Conservation (phyloP, 2,113 vertebrate genomes). For the Rostratula benghalensis region DNA sequence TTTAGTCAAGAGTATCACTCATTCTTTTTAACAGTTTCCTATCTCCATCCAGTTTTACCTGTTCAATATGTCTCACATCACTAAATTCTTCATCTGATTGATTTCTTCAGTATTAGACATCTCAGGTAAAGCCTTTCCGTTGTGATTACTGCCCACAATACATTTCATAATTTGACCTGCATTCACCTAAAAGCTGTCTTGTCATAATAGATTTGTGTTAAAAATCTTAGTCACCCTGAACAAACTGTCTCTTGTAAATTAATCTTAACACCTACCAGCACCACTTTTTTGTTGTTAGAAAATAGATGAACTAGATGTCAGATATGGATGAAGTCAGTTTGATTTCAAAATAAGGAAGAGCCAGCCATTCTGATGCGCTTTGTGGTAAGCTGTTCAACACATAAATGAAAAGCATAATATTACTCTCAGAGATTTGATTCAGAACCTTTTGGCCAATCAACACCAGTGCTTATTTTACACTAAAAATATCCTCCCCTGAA, state of each 20-base stretch:
- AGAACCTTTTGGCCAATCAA: background rate
- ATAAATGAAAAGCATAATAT: background rate
- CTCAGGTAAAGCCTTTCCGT: background rate
- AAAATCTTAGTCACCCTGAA: background rate
- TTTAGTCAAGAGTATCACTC: background rate
- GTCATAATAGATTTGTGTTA: background rate
- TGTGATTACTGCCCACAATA: background rate
- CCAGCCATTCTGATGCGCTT: background rate
- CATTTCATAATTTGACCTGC: background rate
- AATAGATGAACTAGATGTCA: background rate
- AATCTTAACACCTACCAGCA: background rate
- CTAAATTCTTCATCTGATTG: background rate
- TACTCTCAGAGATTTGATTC: background rate
- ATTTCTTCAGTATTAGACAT: background rate
- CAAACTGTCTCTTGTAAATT: background rate
- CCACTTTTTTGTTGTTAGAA: background rate
- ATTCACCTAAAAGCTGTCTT: background rate
- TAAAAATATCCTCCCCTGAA: background rate
- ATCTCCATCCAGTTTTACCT: background rate
- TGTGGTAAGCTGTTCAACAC: background rate
- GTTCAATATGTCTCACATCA: background rate
- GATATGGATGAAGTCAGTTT: background rate
- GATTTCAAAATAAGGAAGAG: background rate
- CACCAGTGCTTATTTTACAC: background rate
- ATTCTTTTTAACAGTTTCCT: background rate